Conservation (phyloP, 2,113 vertebrate genomes). For the Aldabrachelys gigantea region DNA sequence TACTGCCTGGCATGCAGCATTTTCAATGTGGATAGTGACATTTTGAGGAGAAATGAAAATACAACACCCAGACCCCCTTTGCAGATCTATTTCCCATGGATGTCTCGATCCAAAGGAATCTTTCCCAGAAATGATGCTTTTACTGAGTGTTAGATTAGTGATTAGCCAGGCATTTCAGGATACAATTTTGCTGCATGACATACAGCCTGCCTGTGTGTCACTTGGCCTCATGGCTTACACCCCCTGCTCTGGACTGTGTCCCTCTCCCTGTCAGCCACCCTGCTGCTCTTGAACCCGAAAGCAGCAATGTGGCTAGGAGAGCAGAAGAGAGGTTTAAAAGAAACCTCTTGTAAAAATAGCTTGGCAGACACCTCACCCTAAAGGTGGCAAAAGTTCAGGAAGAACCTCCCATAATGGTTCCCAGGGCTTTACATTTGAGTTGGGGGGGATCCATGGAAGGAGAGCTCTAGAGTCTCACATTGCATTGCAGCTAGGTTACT, state of each 20-base stretch:
- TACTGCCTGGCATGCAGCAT: neutral
- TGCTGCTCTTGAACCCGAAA: slow-evolving; percentile 25
- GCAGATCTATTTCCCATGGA: slow-evolving; percentile 15
- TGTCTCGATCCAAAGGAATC: slow-evolving; percentile 12
- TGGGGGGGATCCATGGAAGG: neutral
- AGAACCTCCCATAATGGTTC: slow-evolving; percentile 34
- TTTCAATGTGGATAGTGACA: neutral
- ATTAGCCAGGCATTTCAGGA: slow-evolving; percentile 46
- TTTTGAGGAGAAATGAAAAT: slow-evolving; percentile 1
- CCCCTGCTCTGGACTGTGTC: neutral
- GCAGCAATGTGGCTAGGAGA: slow-evolving; percentile 52
- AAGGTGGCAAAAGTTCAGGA: slow-evolving; percentile 69
- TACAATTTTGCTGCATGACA: slow-evolving; percentile 49
- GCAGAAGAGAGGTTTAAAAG: neutral
- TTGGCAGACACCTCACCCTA: slow-evolving; percentile 51
- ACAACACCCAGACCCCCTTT: neutral
- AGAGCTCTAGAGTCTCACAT: neutral
- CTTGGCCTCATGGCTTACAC: slow-evolving; percentile 62
- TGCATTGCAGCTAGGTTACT: neutral
- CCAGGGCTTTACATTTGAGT: neutral
- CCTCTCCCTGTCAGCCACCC: slow-evolving; percentile 47
- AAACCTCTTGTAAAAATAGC: slow-evolving; percentile 38
- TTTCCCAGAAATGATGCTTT: slow-evolving; percentile 46
- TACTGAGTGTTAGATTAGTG: neutral
- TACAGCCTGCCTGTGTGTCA: slow-evolving; percentile 65